phyloP scores from a whole-genome alignment of 2,797 vertebrate species.

The Gambelia wislizenii region DNA sequence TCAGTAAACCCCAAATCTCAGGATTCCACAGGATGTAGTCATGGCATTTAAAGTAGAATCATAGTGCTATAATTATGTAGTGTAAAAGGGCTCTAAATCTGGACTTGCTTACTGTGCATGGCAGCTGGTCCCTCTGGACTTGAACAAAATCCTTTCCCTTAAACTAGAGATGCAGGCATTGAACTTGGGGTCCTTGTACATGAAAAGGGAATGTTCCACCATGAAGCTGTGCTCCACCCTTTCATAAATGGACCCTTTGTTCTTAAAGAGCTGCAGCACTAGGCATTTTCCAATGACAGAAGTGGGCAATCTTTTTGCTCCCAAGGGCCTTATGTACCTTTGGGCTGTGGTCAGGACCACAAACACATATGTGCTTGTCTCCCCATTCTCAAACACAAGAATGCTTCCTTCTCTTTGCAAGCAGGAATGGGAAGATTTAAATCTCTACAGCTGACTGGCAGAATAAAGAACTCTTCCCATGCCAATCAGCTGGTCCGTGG shows the following conservation, averaged over 20 bases:
- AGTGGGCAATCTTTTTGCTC: not conserved
- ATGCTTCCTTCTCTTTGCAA: too few relatives aligned
- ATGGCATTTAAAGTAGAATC: too few relatives aligned
- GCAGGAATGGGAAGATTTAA: too few relatives aligned
- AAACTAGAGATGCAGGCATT: not conserved
- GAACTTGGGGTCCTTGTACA: not conserved
- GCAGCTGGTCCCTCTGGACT: not conserved
- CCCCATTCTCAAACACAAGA: not conserved
- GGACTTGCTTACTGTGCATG: not conserved
- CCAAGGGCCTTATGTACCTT: not conserved
- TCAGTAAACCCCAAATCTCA: too few relatives aligned
- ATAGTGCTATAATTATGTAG: too few relatives aligned
- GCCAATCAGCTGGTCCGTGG: not conserved
- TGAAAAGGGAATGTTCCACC: not conserved
- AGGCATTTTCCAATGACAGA: not conserved
- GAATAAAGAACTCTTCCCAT: not conserved
- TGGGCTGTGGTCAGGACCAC: not conserved
- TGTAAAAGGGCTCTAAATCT: too few relatives aligned
- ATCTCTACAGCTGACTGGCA: not conserved
- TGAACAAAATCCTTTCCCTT: not conserved
- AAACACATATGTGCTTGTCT: not conserved
- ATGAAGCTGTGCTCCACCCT: not conserved
- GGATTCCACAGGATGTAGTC: too few relatives aligned
- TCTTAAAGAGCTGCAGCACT: not conserved
- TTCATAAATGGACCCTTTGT: not conserved